phyloP scores from a whole-genome alignment of 1,140 invertebrate genomes.

The Psix sp. region DNA sequence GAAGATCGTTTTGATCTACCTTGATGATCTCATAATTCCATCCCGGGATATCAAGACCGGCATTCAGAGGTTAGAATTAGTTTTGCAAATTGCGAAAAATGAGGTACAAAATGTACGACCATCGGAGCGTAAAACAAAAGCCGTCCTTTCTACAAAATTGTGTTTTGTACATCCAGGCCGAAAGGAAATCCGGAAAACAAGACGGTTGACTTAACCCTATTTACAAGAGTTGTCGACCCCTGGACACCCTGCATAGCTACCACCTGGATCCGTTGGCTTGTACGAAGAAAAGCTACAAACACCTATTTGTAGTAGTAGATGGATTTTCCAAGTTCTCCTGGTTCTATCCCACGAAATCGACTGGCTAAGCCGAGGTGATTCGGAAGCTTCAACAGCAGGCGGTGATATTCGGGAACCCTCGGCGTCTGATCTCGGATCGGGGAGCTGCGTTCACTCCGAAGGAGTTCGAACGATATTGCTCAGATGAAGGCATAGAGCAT shows the following conservation, averaged over 20 bases:
- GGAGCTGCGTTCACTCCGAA: too few relatives aligned
- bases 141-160: not conserved
- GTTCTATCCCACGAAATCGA: not conserved
- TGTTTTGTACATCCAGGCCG: too few relatives aligned
- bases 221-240: conserved; percentile 35
- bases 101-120: conserved; percentile 39
- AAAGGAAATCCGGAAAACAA: not conserved
- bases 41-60: not conserved
- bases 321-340: not conserved
- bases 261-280: conserved; percentile 60
- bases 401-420: too few relatives aligned
- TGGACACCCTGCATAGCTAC: conserved; percentile 56
- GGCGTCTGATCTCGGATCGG: too few relatives aligned
- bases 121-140: conserved; percentile 25
- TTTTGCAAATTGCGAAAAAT: not conserved
- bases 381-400: too few relatives aligned
- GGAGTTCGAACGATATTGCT: too few relatives aligned
- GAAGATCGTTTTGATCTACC: not conserved
- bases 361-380: not conserved
- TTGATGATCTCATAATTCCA: conserved; percentile 4
- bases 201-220: conserved; percentile 38
- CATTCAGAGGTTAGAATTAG: not conserved
- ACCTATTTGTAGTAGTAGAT: conserved; percentile 68
- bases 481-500: too few relatives aligned
- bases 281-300: conserved; percentile 70